Evolutionary conservation across 2,888 invertebrate species (phyloP), one percentile per base, ranked within the genome.

Genomic region (Acrobasis consociella): DNA sequence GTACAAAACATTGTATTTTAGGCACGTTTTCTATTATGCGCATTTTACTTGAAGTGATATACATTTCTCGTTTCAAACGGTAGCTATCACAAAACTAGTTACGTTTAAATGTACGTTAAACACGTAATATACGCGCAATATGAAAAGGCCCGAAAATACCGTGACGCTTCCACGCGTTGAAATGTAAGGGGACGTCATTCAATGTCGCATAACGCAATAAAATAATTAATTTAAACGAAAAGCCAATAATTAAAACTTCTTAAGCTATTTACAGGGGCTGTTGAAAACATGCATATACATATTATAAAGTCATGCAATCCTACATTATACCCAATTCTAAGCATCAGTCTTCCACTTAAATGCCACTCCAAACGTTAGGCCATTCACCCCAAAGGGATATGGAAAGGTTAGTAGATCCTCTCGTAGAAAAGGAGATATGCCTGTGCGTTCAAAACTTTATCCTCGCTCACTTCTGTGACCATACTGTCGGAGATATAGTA

Each of bases 401-500:
- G 17, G 39, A 13, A 13, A 7, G 17, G 56, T 86, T 95, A 97
- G 86, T 96, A 93, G 84, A 99, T 96, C 85, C 99, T 94, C 88
- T 99, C 99, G 87, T 99, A 99, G 91, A 99, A 99, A 49, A 99
- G 94, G 60, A 99, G 93, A 89, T 99, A 99, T 15, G 99, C 99
- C 87, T 99, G 97, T 65, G 96, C 96, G 72, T 94, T 93, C 55
- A 98, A 93, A 64, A 99, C 99, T 69, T 94, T 94, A 2, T 95
- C 94, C 85, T 98, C 97, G 63, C 94, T 93, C 31, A 97, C 96
- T 82, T 97, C 96, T 49, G 94, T 94, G 0, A 99, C 98, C 78
- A 96, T 94, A 64, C 96, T 96, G 90, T 99, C 99, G 64, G 98
- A 98, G 59, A 98, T 96, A 82, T 96, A 96, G 91, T 96, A 99